A percentile compares a stretch with the other conserved stretches of the same genome.
Conservation (phyloP, 23 tunicate genomes). For the Diplosoma virens region DNA sequence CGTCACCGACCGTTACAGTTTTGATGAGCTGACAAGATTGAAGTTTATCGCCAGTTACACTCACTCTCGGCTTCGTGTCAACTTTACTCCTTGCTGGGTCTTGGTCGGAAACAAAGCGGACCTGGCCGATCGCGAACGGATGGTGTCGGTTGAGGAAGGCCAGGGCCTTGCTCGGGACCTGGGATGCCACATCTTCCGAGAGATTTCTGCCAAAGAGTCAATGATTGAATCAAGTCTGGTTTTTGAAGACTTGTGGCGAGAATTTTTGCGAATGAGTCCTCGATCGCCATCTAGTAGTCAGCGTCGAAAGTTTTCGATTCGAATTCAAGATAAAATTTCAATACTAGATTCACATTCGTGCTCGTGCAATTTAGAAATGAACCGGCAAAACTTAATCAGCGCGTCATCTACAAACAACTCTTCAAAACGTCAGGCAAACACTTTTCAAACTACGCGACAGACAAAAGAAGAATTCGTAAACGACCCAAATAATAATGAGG, state of each 20-base stretch:
- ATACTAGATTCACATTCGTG: constrained; percentile 46
- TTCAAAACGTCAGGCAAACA: constrained; percentile 30
- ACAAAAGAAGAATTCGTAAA: constrained; percentile 8
- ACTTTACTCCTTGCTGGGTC: constrained; percentile 63
- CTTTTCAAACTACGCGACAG: not conserved
- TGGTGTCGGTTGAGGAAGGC: constrained; percentile 64
- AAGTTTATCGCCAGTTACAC: constrained; percentile 78
- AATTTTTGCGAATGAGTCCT: constrained; percentile 54
- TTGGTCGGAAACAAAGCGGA: constrained; percentile 78
- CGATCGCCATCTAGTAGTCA: constrained; percentile 81
- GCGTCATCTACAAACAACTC: constrained; percentile 17
- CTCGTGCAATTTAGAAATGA: constrained; percentile 21
- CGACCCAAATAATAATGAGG: constrained; percentile 41
- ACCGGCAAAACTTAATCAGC: not conserved
- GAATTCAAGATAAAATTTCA: constrained; percentile 71
- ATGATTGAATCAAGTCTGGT: constrained; percentile 47
- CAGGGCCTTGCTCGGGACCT: constrained; percentile 56
- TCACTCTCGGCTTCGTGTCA: constrained; percentile 45
- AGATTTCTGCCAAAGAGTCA: constrained; percentile 75
- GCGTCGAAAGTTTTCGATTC: constrained; percentile 44
- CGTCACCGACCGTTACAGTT: constrained; percentile 79
- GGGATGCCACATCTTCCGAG: constrained; percentile 74
- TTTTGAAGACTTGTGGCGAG: constrained; percentile 66
- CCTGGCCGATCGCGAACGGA: constrained; percentile 59
- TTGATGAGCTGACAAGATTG: constrained; percentile 66